Base-by-base conservation (phyloP, 2,888 invertebrate genomes). In the Argyresthia albistria region DNA sequence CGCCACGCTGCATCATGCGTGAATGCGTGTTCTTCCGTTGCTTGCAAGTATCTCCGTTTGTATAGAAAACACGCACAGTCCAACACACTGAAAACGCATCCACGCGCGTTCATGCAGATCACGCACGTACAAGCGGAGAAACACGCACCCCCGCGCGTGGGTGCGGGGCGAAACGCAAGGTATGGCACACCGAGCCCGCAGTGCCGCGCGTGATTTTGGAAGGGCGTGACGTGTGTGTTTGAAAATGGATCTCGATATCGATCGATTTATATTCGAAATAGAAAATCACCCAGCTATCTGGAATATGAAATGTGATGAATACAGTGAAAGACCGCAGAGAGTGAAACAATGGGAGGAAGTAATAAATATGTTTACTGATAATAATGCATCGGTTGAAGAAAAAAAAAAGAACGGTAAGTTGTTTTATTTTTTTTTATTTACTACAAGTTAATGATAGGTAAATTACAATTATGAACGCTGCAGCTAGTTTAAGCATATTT, bases 181-280 rank as follows among this genome's bases (percentile, higher is more conserved):
- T n/a, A n/a, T n/a, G n/a, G n/a, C n/a, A n/a, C n/a, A n/a, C n/a
- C n/a, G n/a, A n/a, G n/a, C n/a, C n/a, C n/a, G n/a, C n/a, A 45
- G 16, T 45, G 16, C 45, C 45, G 45, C 15, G 16, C 45, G 45
- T 14, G 16, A 15, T 45, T 45, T 15, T 14, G 45, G 8, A 15
- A 9, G 16, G 45, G 45, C 8, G 8, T 14, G 45, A 45, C 16
- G 45, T 45, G 16, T 15, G 36, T 36, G 36, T 36, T 36, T 36
- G 36, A 36, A 36, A 46, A 56, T 56, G 54, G 54, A 56, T 43
- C 47, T 56, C 52, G 52, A 56, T 35, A 45, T 52, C 15, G 51
- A 53, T 35, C 46, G 50, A 48, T 56, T 56, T 56, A 56, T 54
- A 47, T 51, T 48, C 15, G 56, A 54, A 56, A 56, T 56, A 14